phyloP scores from a whole-genome alignment of 2,888 invertebrate genomes.

The Belgica antarctica region DNA sequence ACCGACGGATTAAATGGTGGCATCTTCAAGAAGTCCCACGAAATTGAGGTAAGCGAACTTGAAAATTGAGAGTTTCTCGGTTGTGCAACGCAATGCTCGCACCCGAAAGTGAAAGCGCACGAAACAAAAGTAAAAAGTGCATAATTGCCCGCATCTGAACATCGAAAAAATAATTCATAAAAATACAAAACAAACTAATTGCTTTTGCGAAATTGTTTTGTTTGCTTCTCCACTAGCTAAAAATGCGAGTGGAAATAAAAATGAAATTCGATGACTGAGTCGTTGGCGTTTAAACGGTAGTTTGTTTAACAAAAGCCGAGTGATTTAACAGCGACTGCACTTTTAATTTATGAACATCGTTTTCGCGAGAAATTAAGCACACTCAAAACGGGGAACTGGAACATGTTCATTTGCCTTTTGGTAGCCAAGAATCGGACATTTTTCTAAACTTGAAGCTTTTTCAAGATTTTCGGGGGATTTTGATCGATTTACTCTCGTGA shows the following conservation, averaged over 20 bases:
- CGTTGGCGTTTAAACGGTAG: not conserved
- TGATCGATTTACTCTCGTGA: too few relatives aligned
- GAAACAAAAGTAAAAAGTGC: not conserved
- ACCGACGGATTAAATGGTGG: conserved; percentile 79
- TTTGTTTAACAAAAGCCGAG: conserved; percentile 1
- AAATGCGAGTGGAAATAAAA: not conserved
- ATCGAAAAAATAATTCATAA: not conserved
- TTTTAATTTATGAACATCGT: conserved; percentile 13
- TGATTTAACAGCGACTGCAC: conserved; percentile 15
- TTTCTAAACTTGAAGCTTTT: too few relatives aligned
- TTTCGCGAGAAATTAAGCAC: not conserved
- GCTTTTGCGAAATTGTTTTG: too few relatives aligned
- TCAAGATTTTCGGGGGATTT: too few relatives aligned
- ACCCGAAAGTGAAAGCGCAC: conserved; percentile 9
- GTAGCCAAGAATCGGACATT: not conserved
- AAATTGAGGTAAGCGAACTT: conserved; percentile 54
- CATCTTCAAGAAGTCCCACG: conserved; percentile 47
- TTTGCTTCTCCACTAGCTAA: too few relatives aligned
- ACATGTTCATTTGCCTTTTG: not conserved
- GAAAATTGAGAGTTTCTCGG: not conserved
- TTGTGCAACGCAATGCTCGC: not conserved
- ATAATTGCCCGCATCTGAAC: conserved; percentile 4
- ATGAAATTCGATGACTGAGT: not conserved
- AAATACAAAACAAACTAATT: too few relatives aligned
- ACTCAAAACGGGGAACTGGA: too few relatives aligned